These are phyloP conservation scores for Caretta caretta DNA, from an alignment of 2,113 vertebrate species.

Conservation along the genomic window DNA sequence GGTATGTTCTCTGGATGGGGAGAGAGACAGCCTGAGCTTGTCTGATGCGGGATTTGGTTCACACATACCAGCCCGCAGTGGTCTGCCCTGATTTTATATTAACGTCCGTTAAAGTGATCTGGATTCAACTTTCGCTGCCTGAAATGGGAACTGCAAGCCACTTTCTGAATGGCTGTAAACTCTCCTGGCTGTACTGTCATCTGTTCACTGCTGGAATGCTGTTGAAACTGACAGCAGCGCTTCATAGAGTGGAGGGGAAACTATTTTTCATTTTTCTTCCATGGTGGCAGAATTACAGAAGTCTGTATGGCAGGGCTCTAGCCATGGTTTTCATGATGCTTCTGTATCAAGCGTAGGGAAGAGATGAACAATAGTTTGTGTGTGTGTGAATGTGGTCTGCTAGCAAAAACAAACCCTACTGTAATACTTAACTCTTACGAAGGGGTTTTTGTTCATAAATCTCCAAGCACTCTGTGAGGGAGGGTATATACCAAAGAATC, in stretches of 20 bases:
- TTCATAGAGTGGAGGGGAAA: neutral
- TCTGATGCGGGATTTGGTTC: slow-evolving; percentile 48
- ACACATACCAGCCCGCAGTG: slow-evolving; percentile 38
- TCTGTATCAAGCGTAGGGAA: fast-evolving
- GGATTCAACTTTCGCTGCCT: slow-evolving; percentile 38
- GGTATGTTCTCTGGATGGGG: neutral
- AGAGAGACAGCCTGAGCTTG: neutral
- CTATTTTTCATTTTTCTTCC: neutral
- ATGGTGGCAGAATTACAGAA: neutral
- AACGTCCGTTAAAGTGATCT: slow-evolving; percentile 25
- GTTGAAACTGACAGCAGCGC: neutral
- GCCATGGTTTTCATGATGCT: fast-evolving
- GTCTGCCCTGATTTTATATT: slow-evolving; percentile 35
- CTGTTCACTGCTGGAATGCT: neutral
- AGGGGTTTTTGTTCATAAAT: fast-evolving
- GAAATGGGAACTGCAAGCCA: neutral
- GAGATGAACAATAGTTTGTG: fast-evolving
- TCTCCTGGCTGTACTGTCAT: neutral
- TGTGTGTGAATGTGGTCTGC: neutral
- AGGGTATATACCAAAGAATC: neutral
- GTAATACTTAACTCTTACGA: neutral
- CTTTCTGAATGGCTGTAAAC: neutral
- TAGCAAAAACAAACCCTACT: neutral
- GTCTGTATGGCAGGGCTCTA: neutral
- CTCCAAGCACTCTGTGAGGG: neutral